Evolutionary conservation across 2,797 vertebrate genomes (phyloP).

Genomic region (Eptatretus atami): DNA sequence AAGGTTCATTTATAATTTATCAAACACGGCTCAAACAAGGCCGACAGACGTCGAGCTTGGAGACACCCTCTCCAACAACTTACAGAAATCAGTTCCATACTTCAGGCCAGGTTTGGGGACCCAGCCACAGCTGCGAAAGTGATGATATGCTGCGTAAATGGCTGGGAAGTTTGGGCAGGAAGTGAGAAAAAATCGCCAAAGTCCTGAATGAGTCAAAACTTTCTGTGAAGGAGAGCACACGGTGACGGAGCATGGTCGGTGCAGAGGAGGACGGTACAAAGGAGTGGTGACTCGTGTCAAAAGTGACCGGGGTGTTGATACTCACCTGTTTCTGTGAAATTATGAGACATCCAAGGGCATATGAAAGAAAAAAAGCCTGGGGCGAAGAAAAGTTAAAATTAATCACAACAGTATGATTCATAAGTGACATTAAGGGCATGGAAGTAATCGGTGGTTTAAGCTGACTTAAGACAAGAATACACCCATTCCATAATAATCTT

Average conservation of each 20-base stretch:
- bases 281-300: neutral
- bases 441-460: too few species aligned
- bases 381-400: constrained; percentile 10
- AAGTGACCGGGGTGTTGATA: neutral
- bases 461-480: too few species aligned
- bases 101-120: constrained; percentile 67
- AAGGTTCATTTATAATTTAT: too few species aligned
- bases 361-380: constrained; percentile 71
- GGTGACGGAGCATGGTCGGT: too few species aligned
- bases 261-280: neutral
- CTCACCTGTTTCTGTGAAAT: constrained; percentile 38
- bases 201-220: constrained; percentile 29
- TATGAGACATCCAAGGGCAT: constrained; percentile 45
- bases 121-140: constrained; percentile 62
- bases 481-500: too few species aligned
- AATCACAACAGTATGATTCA: too few species aligned
- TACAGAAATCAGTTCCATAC: constrained; percentile 54
- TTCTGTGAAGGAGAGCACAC: constrained; percentile 18
- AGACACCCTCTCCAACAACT: constrained; percentile 13
- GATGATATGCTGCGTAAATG: constrained; percentile 45
- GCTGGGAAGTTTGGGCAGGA: constrained; percentile 28
- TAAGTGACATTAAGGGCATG: too few species aligned
- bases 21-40: too few species aligned
- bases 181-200: constrained; percentile 31
- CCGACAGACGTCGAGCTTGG: too few species aligned